Evolutionary conservation across 1,140 invertebrate species (phyloP), one percentile per base, ranked within the genome.

Genomic region (Drosophila sechellia): DNA sequence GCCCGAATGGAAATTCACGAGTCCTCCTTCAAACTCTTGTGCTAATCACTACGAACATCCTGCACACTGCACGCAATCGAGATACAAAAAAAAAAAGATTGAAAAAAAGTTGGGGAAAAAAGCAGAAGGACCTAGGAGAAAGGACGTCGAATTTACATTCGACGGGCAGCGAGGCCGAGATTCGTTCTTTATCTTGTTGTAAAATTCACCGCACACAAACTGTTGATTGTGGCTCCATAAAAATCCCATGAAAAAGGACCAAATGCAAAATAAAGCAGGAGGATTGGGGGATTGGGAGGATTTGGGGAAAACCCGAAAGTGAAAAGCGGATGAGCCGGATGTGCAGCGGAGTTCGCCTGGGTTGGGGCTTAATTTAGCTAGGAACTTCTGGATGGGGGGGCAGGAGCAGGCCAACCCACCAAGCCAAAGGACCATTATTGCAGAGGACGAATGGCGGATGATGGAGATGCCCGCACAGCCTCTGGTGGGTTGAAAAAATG

Each of bases 121-220:
- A 22, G 34, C 20, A 37, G 34, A 17, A 65, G 35, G 52, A 37
- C 34, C 20, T 42, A 52, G 48, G 70, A 63, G 56, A 69, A 48
- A 49, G 56, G 55, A 50, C 60, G 46, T 57, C 43, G 71, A 71
- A 64, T 70, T 66, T 72, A 40, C 74, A 69, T 79, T 61, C 71
- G 42, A 65, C 63, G 60, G 61, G 27, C 59, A 43, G 45, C 50
- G 66, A 49, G 66, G 59, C 49, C 60, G 57, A 79, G 58, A 49
- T 84, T 77, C 64, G 63, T 87, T 84, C 81, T 87, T 86, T 81
- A 89, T 87, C 77, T 87, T 81, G 77, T 91, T 91, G 90, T 91
- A 81, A 91, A 91, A 91, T 91, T 85, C 90, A 84, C 86, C 86
- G 86, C 90, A 91, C 90, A 91, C 90, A 91, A 91, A 90, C 89